Evolutionary conservation across 1,140 invertebrate genomes (phyloP), one percentile per base, ranked within the genome.

Genomic region (Leptinotarsa texana): DNA sequence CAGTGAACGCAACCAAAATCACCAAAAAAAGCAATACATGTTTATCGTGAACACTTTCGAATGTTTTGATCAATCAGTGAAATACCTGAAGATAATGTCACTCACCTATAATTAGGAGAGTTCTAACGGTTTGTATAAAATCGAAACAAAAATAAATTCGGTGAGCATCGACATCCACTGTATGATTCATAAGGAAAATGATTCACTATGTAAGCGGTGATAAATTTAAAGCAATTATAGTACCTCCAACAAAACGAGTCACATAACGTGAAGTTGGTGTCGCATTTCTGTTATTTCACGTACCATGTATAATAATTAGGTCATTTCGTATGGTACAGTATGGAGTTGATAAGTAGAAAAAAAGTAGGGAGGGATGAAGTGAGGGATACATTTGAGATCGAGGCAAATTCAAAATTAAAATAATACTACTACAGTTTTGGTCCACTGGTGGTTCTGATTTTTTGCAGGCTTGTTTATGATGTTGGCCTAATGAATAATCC

Each of bases 161-260:
- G 51, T 57, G 51, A n/a, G 51, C 51, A 57, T 57, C n/a, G 51
- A 18, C 51, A 57, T 57, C 51, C 51, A 17, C 15, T 5, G 51
- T 57, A 57, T 57, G 51, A 57, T 57, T 57, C 51, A 57, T 57
- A 57, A 57, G n/a, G 51, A 57, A 57, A 57, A 57, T 57, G 51
- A 57, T 57, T 57, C 51, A 57, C 51, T 57, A 18, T 57, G 51
- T 57, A 57, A 57, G 51, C 51, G 51, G 51, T 57, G 51, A 57
- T 57, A 18, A 57, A 57, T 57, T 57, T 18, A 57, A 57, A 57
- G 51, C 51, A 57, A 57, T 57, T 57, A 57, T 57, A 57, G n/a
- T 57, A 57, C 51, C 51, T 57, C 51, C 51, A 57, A 57, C 51
- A 57, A 57, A 57, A 57, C 51, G 27, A 57, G 15, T 17, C 51